Percentiles rank a stretch among this genome's conserved stretches.
phyloP scores from a whole-genome alignment of 2,797 vertebrate genomes.

The Megaceryle alcyon region DNA sequence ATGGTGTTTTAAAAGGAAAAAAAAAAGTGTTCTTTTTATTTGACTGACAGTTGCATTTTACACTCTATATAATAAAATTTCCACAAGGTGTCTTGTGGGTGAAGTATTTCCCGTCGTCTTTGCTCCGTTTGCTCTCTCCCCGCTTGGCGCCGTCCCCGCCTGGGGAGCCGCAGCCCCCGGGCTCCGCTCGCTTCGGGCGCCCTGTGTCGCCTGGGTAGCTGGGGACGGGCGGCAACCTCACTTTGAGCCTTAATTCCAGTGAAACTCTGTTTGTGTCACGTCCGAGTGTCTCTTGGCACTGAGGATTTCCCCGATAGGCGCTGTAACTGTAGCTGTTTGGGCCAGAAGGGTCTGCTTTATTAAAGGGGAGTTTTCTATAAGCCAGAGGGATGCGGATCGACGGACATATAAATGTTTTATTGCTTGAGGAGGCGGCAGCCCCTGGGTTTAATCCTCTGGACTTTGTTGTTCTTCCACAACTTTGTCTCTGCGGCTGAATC shows the following conservation, averaged over 20 bases:
- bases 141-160: background rate
- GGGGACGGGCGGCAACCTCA: background rate
- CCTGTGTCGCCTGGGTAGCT: background rate
- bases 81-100: slow-evolving; percentile 83
- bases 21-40: slow-evolving; percentile 87
- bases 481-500: background rate
- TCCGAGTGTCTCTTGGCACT: background rate
- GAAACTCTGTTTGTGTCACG: background rate
- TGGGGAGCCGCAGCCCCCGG: background rate
- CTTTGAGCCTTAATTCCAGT: fast-evolving
- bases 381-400: fast-evolving
- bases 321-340: fast-evolving
- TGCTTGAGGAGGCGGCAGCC: background rate
- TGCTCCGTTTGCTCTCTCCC: background rate
- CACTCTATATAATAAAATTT: slow-evolving; percentile 90
- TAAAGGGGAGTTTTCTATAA: fast-evolving
- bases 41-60: slow-evolving; percentile 88
- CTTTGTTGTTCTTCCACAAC: background rate
- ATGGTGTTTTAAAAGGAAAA: slow-evolving; percentile 73
- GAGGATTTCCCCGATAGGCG: fast-evolving
- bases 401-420: fast-evolving
- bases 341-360: background rate
- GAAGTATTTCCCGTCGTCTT: slow-evolving; percentile 45
- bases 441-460: background rate
- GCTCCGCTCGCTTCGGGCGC: background rate